Percentiles rank a stretch among this genome's conserved stretches.
Conservation (phyloP, 2,888 invertebrate species). For the Cremastinae sp. region DNA sequence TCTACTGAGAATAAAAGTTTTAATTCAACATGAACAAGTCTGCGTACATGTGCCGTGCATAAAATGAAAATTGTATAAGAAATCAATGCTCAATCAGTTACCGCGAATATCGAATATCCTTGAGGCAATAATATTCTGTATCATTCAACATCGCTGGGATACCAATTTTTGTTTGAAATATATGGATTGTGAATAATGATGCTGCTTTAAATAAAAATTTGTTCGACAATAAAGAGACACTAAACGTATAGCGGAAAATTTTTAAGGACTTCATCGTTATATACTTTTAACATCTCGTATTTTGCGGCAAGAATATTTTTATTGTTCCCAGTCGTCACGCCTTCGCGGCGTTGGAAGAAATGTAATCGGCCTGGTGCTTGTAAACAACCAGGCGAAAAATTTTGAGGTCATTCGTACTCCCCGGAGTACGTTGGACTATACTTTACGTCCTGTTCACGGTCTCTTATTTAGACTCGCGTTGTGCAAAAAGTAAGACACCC, state of each 20-base stretch:
- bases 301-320: slow-evolving; percentile 4
- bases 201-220: too few relatives aligned
- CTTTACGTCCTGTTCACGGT: not conserved
- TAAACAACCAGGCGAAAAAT: not conserved
- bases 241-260: too few relatives aligned
- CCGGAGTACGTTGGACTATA: not conserved
- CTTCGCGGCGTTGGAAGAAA: slow-evolving; percentile 25
- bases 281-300: not conserved
- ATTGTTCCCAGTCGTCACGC: slow-evolving; percentile 40
- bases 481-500: not conserved
- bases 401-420: slow-evolving; percentile 26
- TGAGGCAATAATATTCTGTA: not conserved
- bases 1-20: too few relatives aligned
- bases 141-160: not conserved
- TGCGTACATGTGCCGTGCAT: not conserved
- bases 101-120: slow-evolving; percentile 44
- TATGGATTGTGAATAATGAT: too few relatives aligned
- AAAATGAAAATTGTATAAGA: slow-evolving; percentile 27
- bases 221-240: slow-evolving; percentile 5
- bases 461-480: slow-evolving; percentile 5
- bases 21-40: not conserved
- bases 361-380: not conserved
- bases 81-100: slow-evolving; percentile 36
- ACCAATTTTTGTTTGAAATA: slow-evolving; percentile 37
- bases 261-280: slow-evolving; percentile 3